Evolutionary conservation across 2,888 invertebrate genomes (phyloP).

Genomic region (Beris morrisii): DNA sequence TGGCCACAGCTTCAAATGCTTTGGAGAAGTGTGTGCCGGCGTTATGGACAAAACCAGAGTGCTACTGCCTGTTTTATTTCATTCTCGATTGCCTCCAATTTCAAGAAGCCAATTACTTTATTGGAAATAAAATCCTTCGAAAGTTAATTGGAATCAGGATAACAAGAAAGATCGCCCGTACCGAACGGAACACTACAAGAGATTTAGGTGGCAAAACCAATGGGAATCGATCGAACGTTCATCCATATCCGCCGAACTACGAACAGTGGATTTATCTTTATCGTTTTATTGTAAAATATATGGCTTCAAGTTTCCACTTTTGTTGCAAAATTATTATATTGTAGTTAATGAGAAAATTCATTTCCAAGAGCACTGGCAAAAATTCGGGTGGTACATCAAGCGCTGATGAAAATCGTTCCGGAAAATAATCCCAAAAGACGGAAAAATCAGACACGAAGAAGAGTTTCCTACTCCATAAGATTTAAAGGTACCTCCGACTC

Average conservation of each 20-base stretch:
- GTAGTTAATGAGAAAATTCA: background rate
- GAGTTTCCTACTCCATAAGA: background rate
- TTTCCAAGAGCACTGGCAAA: background rate
- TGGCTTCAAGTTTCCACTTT: background rate
- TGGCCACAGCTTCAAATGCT: slow-evolving; percentile 17
- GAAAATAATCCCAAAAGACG: background rate
- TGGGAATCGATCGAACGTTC: too few species aligned
- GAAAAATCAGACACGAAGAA: background rate
- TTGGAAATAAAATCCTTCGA: slow-evolving; percentile 39
- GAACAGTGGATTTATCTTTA: slow-evolving; percentile 14
- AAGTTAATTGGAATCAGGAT: slow-evolving; percentile 38
- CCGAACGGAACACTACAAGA: background rate
- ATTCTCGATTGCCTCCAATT: slow-evolving; percentile 38
- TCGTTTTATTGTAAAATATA: slow-evolving; percentile 3
- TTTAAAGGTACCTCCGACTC: background rate
- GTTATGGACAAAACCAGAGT: background rate
- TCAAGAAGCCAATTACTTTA: slow-evolving; percentile 40
- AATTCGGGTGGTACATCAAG: background rate
- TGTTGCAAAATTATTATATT: background rate
- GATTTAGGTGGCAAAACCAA: too few species aligned
- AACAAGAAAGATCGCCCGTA: slow-evolving; percentile 5
- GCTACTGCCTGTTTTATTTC: slow-evolving; percentile 35
- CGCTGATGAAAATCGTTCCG: background rate
- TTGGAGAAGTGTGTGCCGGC: background rate
- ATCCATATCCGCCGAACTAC: background rate